These are phyloP conservation scores for Pimpla rufipes DNA, from an alignment of 2,888 invertebrate genomes.

Conservation along the genomic window DNA sequence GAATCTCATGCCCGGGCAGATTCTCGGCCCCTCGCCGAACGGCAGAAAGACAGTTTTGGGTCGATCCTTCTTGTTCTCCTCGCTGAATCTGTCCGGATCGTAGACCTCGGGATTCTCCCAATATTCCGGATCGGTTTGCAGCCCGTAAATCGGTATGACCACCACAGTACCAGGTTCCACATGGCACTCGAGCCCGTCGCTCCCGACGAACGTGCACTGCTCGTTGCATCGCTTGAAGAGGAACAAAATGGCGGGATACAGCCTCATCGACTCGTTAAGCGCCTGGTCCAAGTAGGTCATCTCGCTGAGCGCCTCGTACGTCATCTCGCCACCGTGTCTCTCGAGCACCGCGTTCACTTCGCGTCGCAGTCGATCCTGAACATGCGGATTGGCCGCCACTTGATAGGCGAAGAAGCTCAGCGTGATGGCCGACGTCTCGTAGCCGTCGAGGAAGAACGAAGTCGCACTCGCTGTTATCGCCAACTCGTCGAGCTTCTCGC, in stretches of 20 bases:
- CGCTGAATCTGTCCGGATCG: slow-evolving; percentile 77
- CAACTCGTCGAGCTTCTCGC: slow-evolving; percentile 76
- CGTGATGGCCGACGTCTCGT: slow-evolving; percentile 86
- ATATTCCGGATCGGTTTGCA: slow-evolving; percentile 73
- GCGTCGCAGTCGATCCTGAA: slow-evolving; percentile 85
- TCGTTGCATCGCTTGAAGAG: slow-evolving; percentile 74
- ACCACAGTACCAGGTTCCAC: slow-evolving; percentile 72
- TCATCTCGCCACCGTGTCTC: slow-evolving; percentile 82
- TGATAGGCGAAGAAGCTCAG: slow-evolving; percentile 85
- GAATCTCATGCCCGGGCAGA: slow-evolving; percentile 78
- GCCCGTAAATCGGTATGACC: slow-evolving; percentile 58
- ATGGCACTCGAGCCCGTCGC: slow-evolving; percentile 73
- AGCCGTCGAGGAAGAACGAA: slow-evolving; percentile 86
- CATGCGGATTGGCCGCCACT: slow-evolving; percentile 84
- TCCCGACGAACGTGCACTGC: slow-evolving; percentile 71
- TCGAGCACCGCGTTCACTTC: slow-evolving; percentile 84
- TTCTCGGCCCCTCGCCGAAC: slow-evolving; percentile 80
- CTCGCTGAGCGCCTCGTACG: slow-evolving; percentile 85
- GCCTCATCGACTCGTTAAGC: slow-evolving; percentile 78
- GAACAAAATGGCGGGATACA: slow-evolving; percentile 45
- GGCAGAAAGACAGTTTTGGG: slow-evolving; percentile 74
- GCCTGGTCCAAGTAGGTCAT: slow-evolving; percentile 87
- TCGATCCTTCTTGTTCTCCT: slow-evolving; percentile 69
- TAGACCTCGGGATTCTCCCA: slow-evolving; percentile 76
- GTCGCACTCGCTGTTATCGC: slow-evolving; percentile 84